Evolutionary conservation across 1,140 invertebrate genomes (phyloP), one percentile per base, ranked within the genome.

Genomic region (Matsumurasca onukii): DNA sequence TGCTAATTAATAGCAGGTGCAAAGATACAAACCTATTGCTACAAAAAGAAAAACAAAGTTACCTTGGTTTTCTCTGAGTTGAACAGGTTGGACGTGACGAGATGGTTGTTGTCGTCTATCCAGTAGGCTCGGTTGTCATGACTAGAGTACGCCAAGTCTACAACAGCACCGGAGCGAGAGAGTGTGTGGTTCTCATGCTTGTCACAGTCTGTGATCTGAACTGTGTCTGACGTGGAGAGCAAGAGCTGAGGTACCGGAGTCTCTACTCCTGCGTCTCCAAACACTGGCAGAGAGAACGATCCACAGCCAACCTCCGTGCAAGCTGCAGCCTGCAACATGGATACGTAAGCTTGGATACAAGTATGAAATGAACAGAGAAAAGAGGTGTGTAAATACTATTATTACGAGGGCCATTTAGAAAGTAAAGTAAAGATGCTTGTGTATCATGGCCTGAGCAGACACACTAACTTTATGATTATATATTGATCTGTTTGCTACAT

Each of bases 41-140:
- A n/a, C n/a, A n/a, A n/a, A n/a, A n/a, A n/a, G n/a, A n/a, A n/a
- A n/a, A n/a, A n/a, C n/a, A n/a, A n/a, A 49, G 25, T 25, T 72
- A 80, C 78, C 72, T 89, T 86, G 0, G 82, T 84, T 1, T 80
- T 82, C 17, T 86, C 84, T 0, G 71, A 62, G 0, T 82, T 83
- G 68, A 83, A 82, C 3, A 88, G 78, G 68, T 86, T 80, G 0
- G 87, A 86, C 0, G 84, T 85, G 27, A 92, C 86, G 45, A 95
- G 78, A 76, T 93, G 89, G 65, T 89, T 86, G 73, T 89, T 86
- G 73, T 92, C 88, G 73, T 94, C 91, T 2, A 95, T 86, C 92
- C 93, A 96, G 71, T 89, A 93, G 9, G 94, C 81, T 59, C 84
- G 82, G n/a, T 84, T 81, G 22, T 67, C 69, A 29, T 67, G 69